phyloP scores from a whole-genome alignment of 2,797 vertebrate species.

The Sebastes kiyomatsui region DNA sequence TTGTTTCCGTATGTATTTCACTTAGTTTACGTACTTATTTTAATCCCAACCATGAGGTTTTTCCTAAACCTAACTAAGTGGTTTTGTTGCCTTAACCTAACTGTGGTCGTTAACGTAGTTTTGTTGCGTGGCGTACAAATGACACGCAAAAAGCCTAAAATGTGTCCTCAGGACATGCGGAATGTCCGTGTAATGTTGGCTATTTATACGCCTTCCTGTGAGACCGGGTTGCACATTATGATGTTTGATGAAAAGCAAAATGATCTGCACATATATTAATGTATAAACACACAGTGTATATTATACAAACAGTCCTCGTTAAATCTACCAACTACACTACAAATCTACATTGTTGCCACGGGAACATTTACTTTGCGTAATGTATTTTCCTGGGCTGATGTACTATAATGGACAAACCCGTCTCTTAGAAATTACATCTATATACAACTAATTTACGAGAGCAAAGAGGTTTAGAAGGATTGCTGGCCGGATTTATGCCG shows the following conservation, averaged over 20 bases:
- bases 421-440: background rate
- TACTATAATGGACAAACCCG: background rate
- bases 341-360: background rate
- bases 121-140: no score
- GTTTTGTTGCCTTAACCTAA: no score
- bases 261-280: background rate
- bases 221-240: background rate
- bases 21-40: no score
- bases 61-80: no score
- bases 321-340: background rate
- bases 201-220: no score
- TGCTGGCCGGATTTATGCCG: background rate
- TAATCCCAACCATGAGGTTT: no score
- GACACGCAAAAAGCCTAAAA: no score
- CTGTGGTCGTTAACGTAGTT: no score
- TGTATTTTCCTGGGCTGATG: background rate
- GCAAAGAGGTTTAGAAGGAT: background rate
- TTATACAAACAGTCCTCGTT: background rate
- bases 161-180: no score
- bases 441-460: background rate
- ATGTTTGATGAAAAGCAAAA: background rate
- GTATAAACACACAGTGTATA: background rate
- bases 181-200: no score
- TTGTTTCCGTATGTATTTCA: no score
- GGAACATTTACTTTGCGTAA: background rate